Conservation (phyloP, 2,113 vertebrate species). For the Brachirus orientalis region DNA sequence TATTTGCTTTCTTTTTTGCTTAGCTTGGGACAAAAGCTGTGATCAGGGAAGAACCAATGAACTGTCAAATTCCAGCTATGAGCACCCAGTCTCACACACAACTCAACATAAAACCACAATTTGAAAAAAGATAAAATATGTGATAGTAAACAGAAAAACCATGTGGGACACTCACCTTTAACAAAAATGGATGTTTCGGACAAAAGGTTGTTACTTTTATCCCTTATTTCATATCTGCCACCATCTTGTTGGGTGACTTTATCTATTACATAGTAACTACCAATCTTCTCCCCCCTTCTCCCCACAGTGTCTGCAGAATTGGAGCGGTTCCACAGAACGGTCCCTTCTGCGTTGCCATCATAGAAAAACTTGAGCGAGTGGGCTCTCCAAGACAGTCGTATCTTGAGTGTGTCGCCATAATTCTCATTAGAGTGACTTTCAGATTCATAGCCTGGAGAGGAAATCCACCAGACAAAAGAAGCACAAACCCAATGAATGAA, state of each 20-base stretch:
- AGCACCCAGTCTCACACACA: background rate
- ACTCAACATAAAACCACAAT: background rate
- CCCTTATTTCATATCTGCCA: slow-evolving; percentile 4
- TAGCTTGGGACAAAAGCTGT: background rate
- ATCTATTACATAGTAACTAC: fast-evolving
- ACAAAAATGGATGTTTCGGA: background rate
- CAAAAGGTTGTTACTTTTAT: fast-evolving
- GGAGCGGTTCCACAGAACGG: slow-evolving; percentile 15
- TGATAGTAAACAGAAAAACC: no score
- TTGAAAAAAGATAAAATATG: no score
- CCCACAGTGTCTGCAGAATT: fast-evolving
- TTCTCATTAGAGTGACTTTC: fast-evolving
- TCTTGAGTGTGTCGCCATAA: background rate
- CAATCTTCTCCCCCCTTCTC: background rate
- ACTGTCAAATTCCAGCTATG: background rate
- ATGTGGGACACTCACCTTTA: slow-evolving; percentile 17
- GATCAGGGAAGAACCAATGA: no score
- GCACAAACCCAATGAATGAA: no score
- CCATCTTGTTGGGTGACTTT: slow-evolving; percentile 24
- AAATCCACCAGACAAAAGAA: background rate
- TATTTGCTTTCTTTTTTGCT: background rate
- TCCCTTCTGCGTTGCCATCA: fast-evolving
- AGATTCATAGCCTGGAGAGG: slow-evolving; percentile 6
- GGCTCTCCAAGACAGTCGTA: fast-evolving
- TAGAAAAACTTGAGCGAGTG: background rate